Base-by-base conservation (phyloP, 2,888 invertebrate species). In the Tipula unca region DNA sequence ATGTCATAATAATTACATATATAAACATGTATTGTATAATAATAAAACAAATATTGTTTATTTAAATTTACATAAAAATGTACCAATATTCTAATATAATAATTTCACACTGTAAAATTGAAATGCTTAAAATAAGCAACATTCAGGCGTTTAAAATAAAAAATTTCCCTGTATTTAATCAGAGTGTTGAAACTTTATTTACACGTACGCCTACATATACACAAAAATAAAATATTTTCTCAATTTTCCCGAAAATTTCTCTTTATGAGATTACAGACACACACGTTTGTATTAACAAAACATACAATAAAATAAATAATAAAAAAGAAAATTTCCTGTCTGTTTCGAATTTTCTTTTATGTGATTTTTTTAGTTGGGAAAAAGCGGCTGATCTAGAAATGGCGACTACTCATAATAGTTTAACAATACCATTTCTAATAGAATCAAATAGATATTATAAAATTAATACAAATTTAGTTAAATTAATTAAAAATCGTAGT, bases 321-420 rank as follows among this genome's bases (percentile, higher is more conserved):
- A 17, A 48, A 48, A 17, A 17, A 48, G 17, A 48, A 48, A 48
- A 17, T 17, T 54, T 54, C 17, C 17, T 54, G 17, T 54, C 17
- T 54, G 6, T 17, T 54, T 54, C 17, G 17, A 82, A 82, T 82
- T 82, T 82, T 82, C 82, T 82, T 82, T 82, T 82, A 13, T 29
- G 29, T 29, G 29, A 3, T 4, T 39, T 4, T 29, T 29, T 83
- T 83, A 83, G 83, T 83, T 83, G 83, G 82, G 69, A 83, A 83
- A 83, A 83, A 83, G 83, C 83, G 83, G 83, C 35, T 35, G 83
- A 83, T 83, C 83, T 83, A 83, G 83, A 83, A 83, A 83, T 83
- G 83, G 83, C 83, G 83, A 17, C 32, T 35, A 83, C 4, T 17
- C n/a, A 83, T 32, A 83, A 69, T 69, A 69, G 69, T 69, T 69